Percentiles rank a stretch among this genome's conserved stretches.
phyloP scores from a whole-genome alignment of 2,888 invertebrate genomes.

The Drosophila cognata region DNA sequence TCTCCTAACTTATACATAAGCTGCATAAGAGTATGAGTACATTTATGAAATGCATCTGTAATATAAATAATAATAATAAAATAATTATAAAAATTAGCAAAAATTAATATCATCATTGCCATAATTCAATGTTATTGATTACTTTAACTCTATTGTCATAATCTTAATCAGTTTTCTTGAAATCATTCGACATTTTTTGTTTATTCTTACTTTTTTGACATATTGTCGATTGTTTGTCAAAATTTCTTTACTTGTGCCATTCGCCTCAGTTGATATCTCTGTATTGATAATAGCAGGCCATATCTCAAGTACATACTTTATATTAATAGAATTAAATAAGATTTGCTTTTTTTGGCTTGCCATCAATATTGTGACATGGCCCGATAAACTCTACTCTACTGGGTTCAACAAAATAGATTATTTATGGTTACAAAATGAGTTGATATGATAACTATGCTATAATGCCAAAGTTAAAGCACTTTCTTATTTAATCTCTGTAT shows the following conservation, averaged over 20 bases:
- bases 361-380: conserved; percentile 27
- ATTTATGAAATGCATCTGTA: background rate
- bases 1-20: background rate
- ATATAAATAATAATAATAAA: background rate
- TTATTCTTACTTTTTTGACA: background rate
- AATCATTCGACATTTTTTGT: background rate
- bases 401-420: background rate
- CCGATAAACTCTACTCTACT: conserved; percentile 23
- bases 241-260: background rate
- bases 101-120: no score
- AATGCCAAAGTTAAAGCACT: conserved; percentile 32
- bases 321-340: conserved; percentile 46
- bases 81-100: background rate
- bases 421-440: background rate
- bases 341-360: conserved; percentile 14
- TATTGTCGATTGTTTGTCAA: conserved; percentile 22
- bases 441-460: conserved; percentile 21
- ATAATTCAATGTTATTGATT: background rate
- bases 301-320: conserved; percentile 49
- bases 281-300: conserved; percentile 39
- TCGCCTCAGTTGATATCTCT: conserved; percentile 5
- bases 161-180: background rate
- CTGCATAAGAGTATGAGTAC: background rate
- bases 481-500: conserved; percentile 4
- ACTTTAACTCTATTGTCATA: background rate